phyloP scores from a whole-genome alignment of 2,797 vertebrate genomes.

The Hafferia zeledoni region DNA sequence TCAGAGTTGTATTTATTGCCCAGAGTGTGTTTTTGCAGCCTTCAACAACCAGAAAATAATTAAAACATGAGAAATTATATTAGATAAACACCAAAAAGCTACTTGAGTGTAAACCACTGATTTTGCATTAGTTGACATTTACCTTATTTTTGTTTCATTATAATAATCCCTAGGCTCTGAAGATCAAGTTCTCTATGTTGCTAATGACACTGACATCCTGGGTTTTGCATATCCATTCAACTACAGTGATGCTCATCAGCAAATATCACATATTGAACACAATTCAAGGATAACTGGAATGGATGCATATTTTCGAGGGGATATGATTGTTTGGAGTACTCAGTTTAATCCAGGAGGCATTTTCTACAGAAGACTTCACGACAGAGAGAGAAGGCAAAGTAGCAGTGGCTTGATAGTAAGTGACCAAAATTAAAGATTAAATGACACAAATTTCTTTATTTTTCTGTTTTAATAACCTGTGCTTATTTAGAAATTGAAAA shows the following conservation, averaged over 20 bases:
- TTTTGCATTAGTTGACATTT: conserved; percentile 75
- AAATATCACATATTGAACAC: conserved; percentile 95
- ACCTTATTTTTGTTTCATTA: conserved; percentile 81
- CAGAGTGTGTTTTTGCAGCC: neutral
- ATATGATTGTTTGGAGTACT: conserved; percentile 98
- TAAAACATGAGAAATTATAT: neutral
- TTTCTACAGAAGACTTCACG: conserved; percentile 92
- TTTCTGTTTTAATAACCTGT: neutral
- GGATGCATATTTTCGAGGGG: conserved; percentile 93
- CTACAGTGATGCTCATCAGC: conserved; percentile 93
- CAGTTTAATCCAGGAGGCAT: conserved; percentile 98
- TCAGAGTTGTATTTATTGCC: neutral
- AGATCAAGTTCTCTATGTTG: conserved; percentile 98
- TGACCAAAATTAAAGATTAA: conserved; percentile 60
- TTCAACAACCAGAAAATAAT: neutral
- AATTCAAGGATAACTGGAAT: conserved; percentile 98
- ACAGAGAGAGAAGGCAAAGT: conserved; percentile 88
- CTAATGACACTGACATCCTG: conserved; percentile 99
- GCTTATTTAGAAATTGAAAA: neutral
- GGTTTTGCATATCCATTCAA: conserved; percentile 99
- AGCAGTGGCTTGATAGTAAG: conserved; percentile 95
- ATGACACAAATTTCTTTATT: neutral
- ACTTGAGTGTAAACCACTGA: conserved; percentile 44
- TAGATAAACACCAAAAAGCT: conserved; percentile 23
- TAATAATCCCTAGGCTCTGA: conserved; percentile 92